Evolutionary conservation across 2,797 vertebrate species (phyloP).

Genomic region (Falco columbarius): DNA sequence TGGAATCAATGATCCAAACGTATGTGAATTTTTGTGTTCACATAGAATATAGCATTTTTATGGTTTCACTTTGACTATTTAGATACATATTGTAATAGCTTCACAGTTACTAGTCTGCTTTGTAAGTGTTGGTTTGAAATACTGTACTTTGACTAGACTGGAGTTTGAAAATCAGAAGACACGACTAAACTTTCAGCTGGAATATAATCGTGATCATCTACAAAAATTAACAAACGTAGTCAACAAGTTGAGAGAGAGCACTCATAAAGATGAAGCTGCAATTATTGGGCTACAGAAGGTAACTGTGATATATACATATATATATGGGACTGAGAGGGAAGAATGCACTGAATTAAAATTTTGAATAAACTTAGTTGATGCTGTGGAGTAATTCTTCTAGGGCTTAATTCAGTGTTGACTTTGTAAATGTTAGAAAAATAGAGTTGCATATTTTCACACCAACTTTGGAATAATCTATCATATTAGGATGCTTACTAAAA

Average conservation of each 20-base stretch:
- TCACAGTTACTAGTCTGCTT: background rate
- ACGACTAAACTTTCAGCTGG: constrained; percentile 82
- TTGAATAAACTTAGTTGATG: background rate
- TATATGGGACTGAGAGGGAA: background rate
- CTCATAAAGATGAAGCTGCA: constrained; percentile 77
- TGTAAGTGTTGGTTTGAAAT: background rate
- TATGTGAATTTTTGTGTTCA: background rate
- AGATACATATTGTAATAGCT: background rate
- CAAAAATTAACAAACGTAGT: constrained; percentile 78
- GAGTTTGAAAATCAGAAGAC: constrained; percentile 90
- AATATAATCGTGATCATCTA: constrained; percentile 84
- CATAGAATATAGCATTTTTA: background rate
- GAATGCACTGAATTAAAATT: background rate
- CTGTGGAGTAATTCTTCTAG: background rate
- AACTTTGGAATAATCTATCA: background rate
- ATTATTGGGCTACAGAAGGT: constrained; percentile 81
- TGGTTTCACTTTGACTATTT: too few species aligned
- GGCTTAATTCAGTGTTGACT: background rate
- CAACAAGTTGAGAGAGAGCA: constrained; percentile 71
- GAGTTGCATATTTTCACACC: background rate
- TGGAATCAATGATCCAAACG: background rate
- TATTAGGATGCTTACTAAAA: background rate
- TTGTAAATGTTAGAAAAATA: background rate
- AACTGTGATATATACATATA: background rate
- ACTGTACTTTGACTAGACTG: constrained; percentile 77